Conservation (phyloP, 1,140 invertebrate genomes). For the Helicoverpa armigera region DNA sequence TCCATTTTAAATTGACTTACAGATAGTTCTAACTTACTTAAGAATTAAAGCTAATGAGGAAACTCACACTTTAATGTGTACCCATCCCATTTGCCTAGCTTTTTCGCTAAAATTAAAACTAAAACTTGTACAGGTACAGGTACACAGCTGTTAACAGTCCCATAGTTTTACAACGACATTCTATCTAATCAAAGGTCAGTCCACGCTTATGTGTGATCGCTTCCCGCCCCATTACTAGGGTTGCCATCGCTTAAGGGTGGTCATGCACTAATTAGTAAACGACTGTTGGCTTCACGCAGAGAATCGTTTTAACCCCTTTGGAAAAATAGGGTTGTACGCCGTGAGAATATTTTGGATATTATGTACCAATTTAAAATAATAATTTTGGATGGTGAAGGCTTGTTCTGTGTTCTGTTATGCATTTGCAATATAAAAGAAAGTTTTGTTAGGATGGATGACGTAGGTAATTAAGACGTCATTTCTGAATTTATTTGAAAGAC, state of each 20-base stretch:
- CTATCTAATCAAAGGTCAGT: conserved; percentile 17
- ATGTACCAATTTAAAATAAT: background rate
- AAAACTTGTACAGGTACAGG: too few relatives aligned
- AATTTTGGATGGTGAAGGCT: background rate
- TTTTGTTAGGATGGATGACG: too few relatives aligned
- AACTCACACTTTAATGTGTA: too few relatives aligned
- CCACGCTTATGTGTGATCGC: conserved; percentile 1
- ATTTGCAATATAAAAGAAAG: background rate
- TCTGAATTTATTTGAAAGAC: background rate
- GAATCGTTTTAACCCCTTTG: conserved; percentile 12
- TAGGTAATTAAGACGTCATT: too few relatives aligned
- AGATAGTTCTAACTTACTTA: too few relatives aligned
- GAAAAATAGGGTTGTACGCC: conserved; percentile 25
- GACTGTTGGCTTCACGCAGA: conserved; percentile 36
- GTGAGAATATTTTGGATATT: conserved; percentile 1
- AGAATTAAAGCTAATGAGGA: too few relatives aligned
- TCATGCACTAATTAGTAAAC: conserved; percentile 27
- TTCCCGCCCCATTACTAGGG: conserved; percentile 5
- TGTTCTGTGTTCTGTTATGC: background rate
- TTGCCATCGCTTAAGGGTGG: conserved; percentile 14
- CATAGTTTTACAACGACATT: background rate
- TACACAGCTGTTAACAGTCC: too few relatives aligned
- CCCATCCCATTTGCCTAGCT: too few relatives aligned
- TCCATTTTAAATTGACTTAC: too few relatives aligned
- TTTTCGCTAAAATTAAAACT: too few relatives aligned